These are phyloP conservation scores for Plectus sambesii DNA, from an alignment of 1,140 invertebrate species.

Conservation along the genomic window DNA sequence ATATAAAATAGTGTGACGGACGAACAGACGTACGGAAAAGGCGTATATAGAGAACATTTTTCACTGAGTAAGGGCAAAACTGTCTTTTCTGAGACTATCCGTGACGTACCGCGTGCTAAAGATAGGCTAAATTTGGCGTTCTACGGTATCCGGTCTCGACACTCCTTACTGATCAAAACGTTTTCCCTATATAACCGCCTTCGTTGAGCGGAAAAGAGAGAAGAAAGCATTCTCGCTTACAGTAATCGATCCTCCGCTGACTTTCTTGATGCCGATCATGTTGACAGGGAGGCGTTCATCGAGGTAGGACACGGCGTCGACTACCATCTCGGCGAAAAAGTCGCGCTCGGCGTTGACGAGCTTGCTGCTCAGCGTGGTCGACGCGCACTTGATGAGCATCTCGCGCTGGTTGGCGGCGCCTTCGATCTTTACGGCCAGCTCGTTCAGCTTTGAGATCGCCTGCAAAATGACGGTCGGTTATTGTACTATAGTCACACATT, in stretches of 20 bases:
- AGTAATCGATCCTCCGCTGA: slow-evolving; percentile 81
- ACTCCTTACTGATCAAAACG: too few relatives aligned
- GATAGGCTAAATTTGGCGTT: too few relatives aligned
- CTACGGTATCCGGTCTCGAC: too few relatives aligned
- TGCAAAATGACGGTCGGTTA: slow-evolving; percentile 30
- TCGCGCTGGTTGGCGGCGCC: slow-evolving; percentile 57
- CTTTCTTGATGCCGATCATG: slow-evolving; percentile 99
- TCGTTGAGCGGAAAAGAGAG: too few relatives aligned
- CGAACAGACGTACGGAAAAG: too few relatives aligned
- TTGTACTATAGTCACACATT: too few relatives aligned
- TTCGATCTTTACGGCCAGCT: slow-evolving; percentile 65
- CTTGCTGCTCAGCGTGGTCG: slow-evolving; percentile 64
- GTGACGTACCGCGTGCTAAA: too few relatives aligned
- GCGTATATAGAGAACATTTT: too few relatives aligned
- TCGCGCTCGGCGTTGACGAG: slow-evolving; percentile 38
- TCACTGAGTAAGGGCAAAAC: too few relatives aligned
- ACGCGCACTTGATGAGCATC: slow-evolving; percentile 81
- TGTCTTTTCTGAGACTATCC: too few relatives aligned
- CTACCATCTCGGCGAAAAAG: slow-evolving; percentile 92
- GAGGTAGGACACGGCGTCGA: slow-evolving; percentile 83
- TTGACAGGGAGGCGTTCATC: slow-evolving; percentile 81
- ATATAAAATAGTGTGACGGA: too few relatives aligned
- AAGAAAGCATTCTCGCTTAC: slow-evolving; percentile 46
- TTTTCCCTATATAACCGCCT: too few relatives aligned
- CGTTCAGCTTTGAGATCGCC: slow-evolving; percentile 70